phyloP scores from a whole-genome alignment of 64 coral and sea anemone genomes.

The Pachyseris speciosa region DNA sequence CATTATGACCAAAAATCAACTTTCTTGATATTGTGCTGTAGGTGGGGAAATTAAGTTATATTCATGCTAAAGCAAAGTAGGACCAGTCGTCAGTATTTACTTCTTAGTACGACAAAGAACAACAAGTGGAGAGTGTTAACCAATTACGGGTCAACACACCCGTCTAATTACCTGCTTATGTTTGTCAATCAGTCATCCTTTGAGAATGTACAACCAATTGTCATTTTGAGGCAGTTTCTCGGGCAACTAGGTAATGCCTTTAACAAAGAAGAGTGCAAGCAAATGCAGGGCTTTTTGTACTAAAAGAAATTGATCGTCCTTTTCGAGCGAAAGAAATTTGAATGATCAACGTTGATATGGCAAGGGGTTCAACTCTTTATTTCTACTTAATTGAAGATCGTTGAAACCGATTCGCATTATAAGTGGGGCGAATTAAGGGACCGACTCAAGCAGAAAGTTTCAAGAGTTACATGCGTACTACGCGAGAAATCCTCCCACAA shows the following conservation, averaged over 20 bases:
- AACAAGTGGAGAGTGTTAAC: not conserved
- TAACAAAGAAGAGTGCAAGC: not conserved
- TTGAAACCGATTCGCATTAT: not conserved
- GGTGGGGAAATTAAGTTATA: too few relatives aligned
- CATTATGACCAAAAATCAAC: not conserved
- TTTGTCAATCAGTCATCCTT: constrained; percentile 24
- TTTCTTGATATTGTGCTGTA: not conserved
- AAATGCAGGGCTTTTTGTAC: not conserved
- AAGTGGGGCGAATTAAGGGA: not conserved
- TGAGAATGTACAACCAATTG: not conserved
- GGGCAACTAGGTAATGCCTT: not conserved
- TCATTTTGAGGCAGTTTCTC: too few relatives aligned
- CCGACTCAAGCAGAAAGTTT: not conserved
- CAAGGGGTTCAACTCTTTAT: not conserved
- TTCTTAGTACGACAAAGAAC: not conserved
- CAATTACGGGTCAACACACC: constrained; percentile 12
- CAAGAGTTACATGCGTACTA: not conserved
- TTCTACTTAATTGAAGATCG: not conserved
- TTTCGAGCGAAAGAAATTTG: not conserved
- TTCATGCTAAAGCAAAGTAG: not conserved
- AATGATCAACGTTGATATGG: not conserved
- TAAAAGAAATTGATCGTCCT: not conserved
- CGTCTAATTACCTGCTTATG: constrained; percentile 1
- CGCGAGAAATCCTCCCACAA: too few relatives aligned
- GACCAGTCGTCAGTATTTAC: not conserved